Evolutionary conservation across 2,888 invertebrate species (phyloP).

Genomic region (Drosophila prolongata): DNA sequence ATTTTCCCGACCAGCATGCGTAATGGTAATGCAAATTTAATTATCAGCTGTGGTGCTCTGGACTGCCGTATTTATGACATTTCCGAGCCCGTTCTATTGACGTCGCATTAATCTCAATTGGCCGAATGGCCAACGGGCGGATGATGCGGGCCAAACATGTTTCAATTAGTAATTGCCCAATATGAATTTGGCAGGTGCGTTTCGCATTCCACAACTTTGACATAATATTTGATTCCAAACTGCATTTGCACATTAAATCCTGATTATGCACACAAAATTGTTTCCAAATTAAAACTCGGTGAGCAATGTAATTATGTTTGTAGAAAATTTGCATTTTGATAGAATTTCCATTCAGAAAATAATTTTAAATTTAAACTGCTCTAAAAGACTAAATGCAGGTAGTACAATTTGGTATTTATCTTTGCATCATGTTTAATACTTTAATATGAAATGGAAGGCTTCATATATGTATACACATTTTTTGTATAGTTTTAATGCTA

Average conservation of each 20-base stretch:
- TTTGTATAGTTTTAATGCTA: no score
- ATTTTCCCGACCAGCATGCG: conserved; percentile 30
- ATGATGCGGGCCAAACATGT: conserved; percentile 6
- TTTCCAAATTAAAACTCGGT: neutral
- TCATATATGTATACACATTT: no score
- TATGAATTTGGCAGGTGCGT: conserved; percentile 5
- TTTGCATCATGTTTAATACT: no score
- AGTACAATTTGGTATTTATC: no score
- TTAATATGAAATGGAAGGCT: no score
- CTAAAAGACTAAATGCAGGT: neutral
- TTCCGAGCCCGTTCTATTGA: conserved; percentile 19
- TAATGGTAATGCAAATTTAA: conserved; percentile 57
- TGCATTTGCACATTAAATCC: conserved; percentile 5
- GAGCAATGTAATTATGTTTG: conserved; percentile 2
- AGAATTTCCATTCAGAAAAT: neutral
- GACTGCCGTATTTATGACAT: conserved; percentile 24
- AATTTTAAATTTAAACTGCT: neutral
- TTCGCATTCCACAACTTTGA: neutral
- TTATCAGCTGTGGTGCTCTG: conserved; percentile 30
- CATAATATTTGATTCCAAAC: neutral
- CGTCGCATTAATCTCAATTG: conserved; percentile 50
- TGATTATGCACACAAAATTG: neutral
- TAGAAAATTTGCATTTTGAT: neutral
- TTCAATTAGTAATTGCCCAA: conserved; percentile 17
- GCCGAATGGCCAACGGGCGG: conserved; percentile 18